Evolutionary conservation across 2,113 vertebrate species (phyloP).

Genomic region (Sinocyclocheilus rhinocerous): DNA sequence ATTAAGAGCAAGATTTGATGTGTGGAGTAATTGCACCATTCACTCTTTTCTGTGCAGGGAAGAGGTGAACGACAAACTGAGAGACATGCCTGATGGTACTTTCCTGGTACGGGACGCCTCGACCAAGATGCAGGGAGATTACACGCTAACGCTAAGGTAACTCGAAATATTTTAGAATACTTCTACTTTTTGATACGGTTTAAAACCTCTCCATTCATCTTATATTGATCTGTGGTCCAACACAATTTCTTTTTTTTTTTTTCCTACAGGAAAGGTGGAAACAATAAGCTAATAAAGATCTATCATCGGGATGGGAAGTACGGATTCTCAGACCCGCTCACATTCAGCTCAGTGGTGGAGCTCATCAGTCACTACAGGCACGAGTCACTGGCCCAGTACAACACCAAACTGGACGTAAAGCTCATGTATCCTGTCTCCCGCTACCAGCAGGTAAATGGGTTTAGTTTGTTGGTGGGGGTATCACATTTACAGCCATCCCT

Average conservation of each 20-base stretch:
- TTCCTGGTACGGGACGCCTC: conserved; percentile 96
- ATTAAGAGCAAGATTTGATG: background rate
- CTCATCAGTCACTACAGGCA: conserved; percentile 95
- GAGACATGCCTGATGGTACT: conserved; percentile 96
- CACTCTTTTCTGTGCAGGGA: conserved; percentile 77
- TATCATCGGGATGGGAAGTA: conserved; percentile 93
- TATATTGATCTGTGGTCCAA: conserved; percentile 9
- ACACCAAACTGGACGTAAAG: conserved; percentile 94
- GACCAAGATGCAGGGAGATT: conserved; percentile 96
- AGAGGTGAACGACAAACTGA: conserved; percentile 94
- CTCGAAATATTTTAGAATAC: too few relatives aligned
- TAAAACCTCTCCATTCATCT: conserved; percentile 30
- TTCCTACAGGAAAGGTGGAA: conserved; percentile 88
- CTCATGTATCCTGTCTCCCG: conserved; percentile 92
- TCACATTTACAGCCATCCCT: background rate
- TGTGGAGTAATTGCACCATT: background rate
- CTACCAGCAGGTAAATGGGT: conserved; percentile 87
- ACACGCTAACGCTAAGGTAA: conserved; percentile 92
- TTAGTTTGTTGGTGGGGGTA: background rate
- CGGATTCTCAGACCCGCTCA: conserved; percentile 95
- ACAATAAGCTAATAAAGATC: conserved; percentile 98
- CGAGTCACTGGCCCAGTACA: conserved; percentile 95
- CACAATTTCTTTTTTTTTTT: background rate
- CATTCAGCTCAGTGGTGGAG: conserved; percentile 93
- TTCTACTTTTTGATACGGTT: background rate